Base-by-base conservation (phyloP, 2,113 vertebrate genomes). In the Eulacestoma nigropectus region DNA sequence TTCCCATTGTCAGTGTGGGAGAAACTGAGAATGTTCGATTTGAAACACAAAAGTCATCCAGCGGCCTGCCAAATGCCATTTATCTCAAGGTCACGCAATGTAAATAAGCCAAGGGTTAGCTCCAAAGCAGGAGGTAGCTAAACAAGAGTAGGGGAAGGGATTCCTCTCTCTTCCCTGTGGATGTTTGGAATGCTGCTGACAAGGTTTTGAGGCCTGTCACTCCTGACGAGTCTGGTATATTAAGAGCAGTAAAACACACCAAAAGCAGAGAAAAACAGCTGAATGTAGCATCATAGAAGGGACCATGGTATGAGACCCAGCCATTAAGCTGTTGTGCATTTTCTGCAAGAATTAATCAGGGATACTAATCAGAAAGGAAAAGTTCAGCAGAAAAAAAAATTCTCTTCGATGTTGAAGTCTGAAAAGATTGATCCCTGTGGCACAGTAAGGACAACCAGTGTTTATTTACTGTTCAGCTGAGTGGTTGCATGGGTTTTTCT, bases 81-180 rank as follows among this genome's bases (percentile, higher is more conserved):
- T 93, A 78, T 90, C 85, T 94, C 85, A 60, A 90, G 90, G 93
- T 92, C 95, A 74, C 5, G 3, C 68, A 93, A 49, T 33, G 39
- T 88, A 96, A 95, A 95, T 88, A 96, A 86, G 82, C 55, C 72
- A 80, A 60, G 79, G 41, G 79, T 92, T 90, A 77, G 47, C 68
- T 91, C 44, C 68, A 44, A 93, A 92, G 82, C 2, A 41, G 78
- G 85, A 95, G 85, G 63, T 49, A 84, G 46, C 85, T 87, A 50
- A 90, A 78, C 50, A 86, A 75, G 90, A 86, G 52, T 12, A 90
- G 37, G 77, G 23, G 11, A 60, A 75, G 37, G 53, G 76, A 84
- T 92, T 94, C 39, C 85, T 90, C 52, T 93, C 39, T 86, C 37
- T 84, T 86, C 25, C 76, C 44, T 84, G n/a, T 88, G 68, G 68